Evolutionary conservation across 2,888 invertebrate genomes (phyloP), one percentile per base, ranked within the genome.

Genomic region (Aleiodes testaceus): DNA sequence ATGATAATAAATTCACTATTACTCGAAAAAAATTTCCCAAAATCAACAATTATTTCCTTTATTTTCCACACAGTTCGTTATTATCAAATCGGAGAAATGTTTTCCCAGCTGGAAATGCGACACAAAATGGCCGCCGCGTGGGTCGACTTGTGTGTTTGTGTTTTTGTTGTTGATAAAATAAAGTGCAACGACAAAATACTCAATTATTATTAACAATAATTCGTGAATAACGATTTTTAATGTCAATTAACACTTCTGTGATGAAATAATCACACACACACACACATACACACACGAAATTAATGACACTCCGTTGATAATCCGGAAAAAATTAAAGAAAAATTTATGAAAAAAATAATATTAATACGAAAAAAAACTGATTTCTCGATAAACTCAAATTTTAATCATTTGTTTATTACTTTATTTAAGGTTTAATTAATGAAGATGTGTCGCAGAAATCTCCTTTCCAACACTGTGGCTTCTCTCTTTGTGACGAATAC

Each of bases 111-210:
- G 81, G 79, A 77, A 73, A n/a, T 6, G 77, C 74, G 22, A 73
- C 75, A 78, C 80, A 83, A 84, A 75, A 84, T 84, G 84, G 84
- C 83, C 77, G 76, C 74, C 78, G 78, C 79, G 79, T 78, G 18
- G 52, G 16, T 61, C 7, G 26, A 36, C 47, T 52, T 66, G 66
- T 59, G 66, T 59, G 59, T 44, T 26, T 59, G 45, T 53, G 52
- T 70, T 65, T 47, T 66, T 65, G 36, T 59, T 59, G 16, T 42
- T 22, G 20, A 14, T 12, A 20, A 14, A 18, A 63, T 36, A n/a
- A n/a, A n/a, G n/a, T n/a, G n/a, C n/a, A n/a, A n/a, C n/a, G n/a
- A n/a, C n/a, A n/a, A n/a, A n/a, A n/a, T n/a, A n/a, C n/a, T n/a
- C n/a, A n/a, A n/a, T n/a, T n/a, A n/a, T n/a, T n/a, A n/a, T n/a